These are phyloP conservation scores for Pachyseris speciosa DNA, from an alignment of 64 coral and sea anemone genomes.

Conservation along the genomic window DNA sequence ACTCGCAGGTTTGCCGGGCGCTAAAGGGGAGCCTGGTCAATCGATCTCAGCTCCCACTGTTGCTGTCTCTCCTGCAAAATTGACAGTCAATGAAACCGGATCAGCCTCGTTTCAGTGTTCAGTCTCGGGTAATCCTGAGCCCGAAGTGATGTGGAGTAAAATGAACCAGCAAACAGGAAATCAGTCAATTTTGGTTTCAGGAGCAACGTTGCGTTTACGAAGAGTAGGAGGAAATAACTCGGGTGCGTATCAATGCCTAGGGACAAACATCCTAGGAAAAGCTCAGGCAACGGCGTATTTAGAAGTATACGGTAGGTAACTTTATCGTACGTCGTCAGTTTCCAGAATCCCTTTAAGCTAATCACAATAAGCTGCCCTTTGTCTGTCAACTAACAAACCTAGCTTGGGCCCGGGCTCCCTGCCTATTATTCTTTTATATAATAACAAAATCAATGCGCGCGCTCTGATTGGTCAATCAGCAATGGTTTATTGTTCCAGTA, in stretches of 20 bases:
- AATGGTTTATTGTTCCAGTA: too few relatives aligned
- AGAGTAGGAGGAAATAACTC: slow-evolving; percentile 19
- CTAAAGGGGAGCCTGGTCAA: slow-evolving; percentile 60
- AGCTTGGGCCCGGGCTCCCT: too few relatives aligned
- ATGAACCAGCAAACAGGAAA: not conserved
- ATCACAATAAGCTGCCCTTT: not conserved
- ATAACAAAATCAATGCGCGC: too few relatives aligned
- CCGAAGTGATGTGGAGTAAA: slow-evolving; percentile 62
- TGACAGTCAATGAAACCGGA: slow-evolving; percentile 23
- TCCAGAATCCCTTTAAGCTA: too few relatives aligned
- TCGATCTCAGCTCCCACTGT: slow-evolving; percentile 3
- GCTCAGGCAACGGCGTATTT: not conserved
- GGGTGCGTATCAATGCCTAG: slow-evolving; percentile 54
- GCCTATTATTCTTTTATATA: too few relatives aligned
- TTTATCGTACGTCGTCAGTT: too few relatives aligned
- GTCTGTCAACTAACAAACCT: too few relatives aligned
- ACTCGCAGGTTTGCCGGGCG: slow-evolving; percentile 20
- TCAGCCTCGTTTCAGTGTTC: slow-evolving; percentile 61
- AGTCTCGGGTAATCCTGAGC: slow-evolving; percentile 50
- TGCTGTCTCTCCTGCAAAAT: not conserved
- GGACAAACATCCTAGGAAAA: slow-evolving; percentile 43
- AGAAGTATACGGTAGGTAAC: slow-evolving; percentile 18
- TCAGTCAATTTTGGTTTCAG: not conserved
- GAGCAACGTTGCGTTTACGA: slow-evolving; percentile 1
- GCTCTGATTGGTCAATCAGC: too few relatives aligned